These are phyloP conservation scores for Megaceryle torquata DNA, from an alignment of 2,113 vertebrate genomes.

Conservation along the genomic window DNA sequence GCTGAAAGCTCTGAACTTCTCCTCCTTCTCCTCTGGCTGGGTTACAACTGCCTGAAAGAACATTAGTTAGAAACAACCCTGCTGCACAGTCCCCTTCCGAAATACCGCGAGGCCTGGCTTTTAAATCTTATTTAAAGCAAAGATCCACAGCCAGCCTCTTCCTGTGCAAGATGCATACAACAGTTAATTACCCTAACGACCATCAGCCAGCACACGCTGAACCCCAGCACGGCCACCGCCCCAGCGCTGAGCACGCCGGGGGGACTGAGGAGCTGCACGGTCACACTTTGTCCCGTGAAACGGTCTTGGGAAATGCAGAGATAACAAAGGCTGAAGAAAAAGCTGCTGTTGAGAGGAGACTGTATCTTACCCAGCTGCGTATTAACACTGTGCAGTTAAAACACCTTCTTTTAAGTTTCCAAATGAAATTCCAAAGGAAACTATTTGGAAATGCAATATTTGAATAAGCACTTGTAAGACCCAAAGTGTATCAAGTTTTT, in stretches of 20 bases:
- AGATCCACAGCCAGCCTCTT: neutral
- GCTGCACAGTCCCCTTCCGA: neutral
- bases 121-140: neutral
- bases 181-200: neutral
- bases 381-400: neutral
- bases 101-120: neutral
- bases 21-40: neutral
- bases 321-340: neutral
- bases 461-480: neutral
- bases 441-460: neutral
- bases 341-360: neutral
- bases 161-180: neutral
- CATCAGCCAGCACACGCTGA: neutral
- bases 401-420: neutral
- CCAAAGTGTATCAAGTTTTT: neutral
- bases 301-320: neutral
- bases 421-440: neutral
- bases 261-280: neutral
- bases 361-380: neutral
- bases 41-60: neutral
- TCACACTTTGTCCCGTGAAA: neutral
- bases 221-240: neutral
- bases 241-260: accelerated
- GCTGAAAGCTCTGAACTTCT: neutral
- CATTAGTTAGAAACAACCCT: neutral